These are phyloP conservation scores for Actinia tenebrosa DNA, from an alignment of 64 coral and sea anemone species.

Conservation along the genomic window DNA sequence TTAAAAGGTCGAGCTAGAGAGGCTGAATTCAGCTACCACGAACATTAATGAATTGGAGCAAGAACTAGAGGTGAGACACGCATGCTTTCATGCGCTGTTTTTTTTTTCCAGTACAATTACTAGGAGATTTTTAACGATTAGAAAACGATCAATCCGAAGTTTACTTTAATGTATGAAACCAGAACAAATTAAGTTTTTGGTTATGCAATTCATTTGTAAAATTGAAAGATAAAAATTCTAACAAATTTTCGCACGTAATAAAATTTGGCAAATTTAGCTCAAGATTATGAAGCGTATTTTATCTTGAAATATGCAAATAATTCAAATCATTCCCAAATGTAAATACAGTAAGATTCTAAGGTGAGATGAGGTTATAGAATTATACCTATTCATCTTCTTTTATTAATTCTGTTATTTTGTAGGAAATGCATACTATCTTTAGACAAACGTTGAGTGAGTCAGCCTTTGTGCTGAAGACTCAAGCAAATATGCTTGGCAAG, in stretches of 20 bases:
- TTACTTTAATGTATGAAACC: background rate
- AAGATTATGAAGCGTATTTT: background rate
- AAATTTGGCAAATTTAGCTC: background rate
- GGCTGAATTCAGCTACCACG: constrained; percentile 67
- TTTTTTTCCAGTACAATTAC: background rate
- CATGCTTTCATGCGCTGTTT: background rate
- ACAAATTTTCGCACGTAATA: background rate
- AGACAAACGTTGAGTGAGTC: constrained; percentile 84
- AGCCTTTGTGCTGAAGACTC: constrained; percentile 77
- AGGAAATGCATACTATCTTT: constrained; percentile 76
- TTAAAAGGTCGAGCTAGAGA: constrained; percentile 66
- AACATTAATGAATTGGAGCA: constrained; percentile 83
- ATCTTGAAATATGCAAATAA: background rate
- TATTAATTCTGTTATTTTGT: constrained; percentile 17
- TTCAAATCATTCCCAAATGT: background rate
- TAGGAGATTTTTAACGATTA: background rate
- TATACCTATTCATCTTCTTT: background rate
- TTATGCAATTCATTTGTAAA: background rate
- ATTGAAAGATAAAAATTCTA: too few relatives aligned
- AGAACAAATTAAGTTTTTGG: background rate
- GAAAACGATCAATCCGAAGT: background rate
- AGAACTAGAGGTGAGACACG: constrained; percentile 58
- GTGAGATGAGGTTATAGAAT: background rate
- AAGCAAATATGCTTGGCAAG: constrained; percentile 68
- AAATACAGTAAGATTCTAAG: background rate